Evolutionary conservation across 2,888 invertebrate species (phyloP), one percentile per base, ranked within the genome.

Genomic region (Chalcosyrphus nemorum): DNA sequence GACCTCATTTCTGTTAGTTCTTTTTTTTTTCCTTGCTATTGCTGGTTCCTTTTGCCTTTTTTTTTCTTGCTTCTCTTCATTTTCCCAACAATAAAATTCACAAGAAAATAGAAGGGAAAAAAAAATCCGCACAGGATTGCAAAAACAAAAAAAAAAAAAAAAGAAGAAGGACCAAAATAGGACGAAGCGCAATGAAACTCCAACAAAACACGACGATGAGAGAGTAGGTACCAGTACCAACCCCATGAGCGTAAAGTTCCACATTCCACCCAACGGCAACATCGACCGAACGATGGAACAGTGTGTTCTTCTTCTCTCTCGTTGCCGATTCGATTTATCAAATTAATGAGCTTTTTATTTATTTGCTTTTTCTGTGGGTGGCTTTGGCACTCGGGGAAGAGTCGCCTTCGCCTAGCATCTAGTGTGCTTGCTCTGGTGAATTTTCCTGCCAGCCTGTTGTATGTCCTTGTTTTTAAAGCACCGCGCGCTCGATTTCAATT

Each of bases 341-440:
- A 90, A 89, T 89, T 90, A 89, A 89, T 89, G 90, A 89, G 90
- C 89, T 89, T 89, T 89, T 89, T 89, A 84, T 89, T 87, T 89
- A 88, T 89, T 89, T 90, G 89, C 89, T 89, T 89, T 19, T 47
- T 65, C 59, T 50, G 61, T 63, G 80, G 75, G 72, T 61, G 82
- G 75, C 32, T 70, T 15, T 66, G 78, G 78, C 57, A 45, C n/a
- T n/a, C n/a, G n/a, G n/a, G n/a, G n/a, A n/a, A n/a, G n/a, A n/a
- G n/a, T n/a, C n/a, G n/a, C n/a, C n/a, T n/a, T n/a, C n/a, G 66
- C 66, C 71, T 82, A 66, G 82, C 72, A 61, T 77, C 45, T 47
- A 63, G n/a, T 24, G 24, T 24, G 4, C n/a, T n/a, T n/a, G 57
- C 45, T n/a, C 52, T 68, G 77, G 47, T 68, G 84, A 74, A 70